phyloP scores from a whole-genome alignment of 1,140 invertebrate species.

The Bathynomus jamesi region DNA sequence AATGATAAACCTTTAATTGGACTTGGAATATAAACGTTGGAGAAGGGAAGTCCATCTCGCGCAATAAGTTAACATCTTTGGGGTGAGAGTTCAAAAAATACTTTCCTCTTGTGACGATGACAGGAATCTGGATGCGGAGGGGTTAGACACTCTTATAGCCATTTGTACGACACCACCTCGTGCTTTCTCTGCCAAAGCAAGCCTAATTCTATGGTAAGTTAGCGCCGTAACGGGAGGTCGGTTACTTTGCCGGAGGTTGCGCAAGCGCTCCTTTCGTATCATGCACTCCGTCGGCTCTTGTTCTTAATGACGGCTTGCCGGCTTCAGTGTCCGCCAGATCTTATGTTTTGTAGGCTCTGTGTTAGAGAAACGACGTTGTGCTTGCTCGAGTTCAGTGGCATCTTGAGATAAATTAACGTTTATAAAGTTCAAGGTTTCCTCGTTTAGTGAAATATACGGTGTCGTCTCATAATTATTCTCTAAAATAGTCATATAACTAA shows the following conservation, averaged over 20 bases:
- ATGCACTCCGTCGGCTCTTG: background rate
- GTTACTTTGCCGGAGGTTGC: background rate
- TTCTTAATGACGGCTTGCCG: background rate
- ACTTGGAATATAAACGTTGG: too few relatives aligned
- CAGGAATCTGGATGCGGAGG: conserved; percentile 46
- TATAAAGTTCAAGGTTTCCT: too few relatives aligned
- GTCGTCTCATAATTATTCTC: too few relatives aligned
- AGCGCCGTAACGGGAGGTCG: background rate
- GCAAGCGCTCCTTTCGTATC: background rate
- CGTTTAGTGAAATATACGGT: too few relatives aligned
- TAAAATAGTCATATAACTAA: too few relatives aligned
- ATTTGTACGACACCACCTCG: conserved; percentile 44
- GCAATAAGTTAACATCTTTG: background rate
- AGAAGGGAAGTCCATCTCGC: background rate
- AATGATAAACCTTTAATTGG: too few relatives aligned
- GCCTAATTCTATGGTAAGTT: conserved; percentile 46
- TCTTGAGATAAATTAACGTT: too few relatives aligned
- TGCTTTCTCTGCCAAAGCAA: conserved; percentile 45
- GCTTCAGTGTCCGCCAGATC: background rate
- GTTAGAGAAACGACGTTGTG: background rate
- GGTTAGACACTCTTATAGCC: conserved; percentile 47
- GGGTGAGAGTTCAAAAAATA: background rate
- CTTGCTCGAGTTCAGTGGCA: background rate
- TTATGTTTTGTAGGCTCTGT: background rate
- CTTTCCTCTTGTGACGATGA: conserved; percentile 44